Conservation (phyloP, 1,140 invertebrate genomes). For the Drosophila bocki region DNA sequence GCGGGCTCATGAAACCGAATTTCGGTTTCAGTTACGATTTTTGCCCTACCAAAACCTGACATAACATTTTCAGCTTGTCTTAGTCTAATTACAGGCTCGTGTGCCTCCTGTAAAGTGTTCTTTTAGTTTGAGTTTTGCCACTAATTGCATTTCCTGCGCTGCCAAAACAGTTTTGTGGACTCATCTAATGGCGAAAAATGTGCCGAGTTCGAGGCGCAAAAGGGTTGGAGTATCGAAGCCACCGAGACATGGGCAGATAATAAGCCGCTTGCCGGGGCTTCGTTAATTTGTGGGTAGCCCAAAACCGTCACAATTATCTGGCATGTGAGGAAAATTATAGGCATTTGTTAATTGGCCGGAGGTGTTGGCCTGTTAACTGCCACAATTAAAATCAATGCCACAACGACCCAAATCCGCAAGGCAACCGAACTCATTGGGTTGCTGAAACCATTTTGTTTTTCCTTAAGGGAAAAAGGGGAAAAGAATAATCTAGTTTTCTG, state of each 20-base stretch:
- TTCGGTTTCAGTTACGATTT: slow-evolving; percentile 28
- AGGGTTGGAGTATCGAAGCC: slow-evolving; percentile 9
- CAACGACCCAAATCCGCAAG: slow-evolving; percentile 53
- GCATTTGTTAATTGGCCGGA: slow-evolving; percentile 63
- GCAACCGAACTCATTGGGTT: slow-evolving; percentile 9
- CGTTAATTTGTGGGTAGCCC: slow-evolving; percentile 66
- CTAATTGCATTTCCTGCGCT: slow-evolving; percentile 72
- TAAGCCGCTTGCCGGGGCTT: slow-evolving; percentile 62
- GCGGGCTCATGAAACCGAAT: slow-evolving; percentile 45
- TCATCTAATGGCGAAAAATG: slow-evolving; percentile 58
- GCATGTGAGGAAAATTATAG: slow-evolving; percentile 69
- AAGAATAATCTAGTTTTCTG: neutral
- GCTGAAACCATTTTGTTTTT: neutral
- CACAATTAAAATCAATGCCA: slow-evolving; percentile 68
- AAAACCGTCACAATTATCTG: slow-evolving; percentile 63
- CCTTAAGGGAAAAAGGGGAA: neutral
- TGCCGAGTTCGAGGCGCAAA: neutral
- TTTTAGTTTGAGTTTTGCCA: slow-evolving; percentile 42
- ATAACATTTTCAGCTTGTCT: slow-evolving; percentile 66
- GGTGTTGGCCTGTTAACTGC: slow-evolving; percentile 64
- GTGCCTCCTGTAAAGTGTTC: slow-evolving; percentile 15
- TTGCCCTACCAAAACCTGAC: slow-evolving; percentile 35
- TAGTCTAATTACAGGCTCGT: slow-evolving; percentile 63
- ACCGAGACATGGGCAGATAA: slow-evolving; percentile 53
- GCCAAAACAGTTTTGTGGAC: slow-evolving; percentile 57